Conservation (phyloP, 2,797 vertebrate genomes). For the Holocentrus rufus region DNA sequence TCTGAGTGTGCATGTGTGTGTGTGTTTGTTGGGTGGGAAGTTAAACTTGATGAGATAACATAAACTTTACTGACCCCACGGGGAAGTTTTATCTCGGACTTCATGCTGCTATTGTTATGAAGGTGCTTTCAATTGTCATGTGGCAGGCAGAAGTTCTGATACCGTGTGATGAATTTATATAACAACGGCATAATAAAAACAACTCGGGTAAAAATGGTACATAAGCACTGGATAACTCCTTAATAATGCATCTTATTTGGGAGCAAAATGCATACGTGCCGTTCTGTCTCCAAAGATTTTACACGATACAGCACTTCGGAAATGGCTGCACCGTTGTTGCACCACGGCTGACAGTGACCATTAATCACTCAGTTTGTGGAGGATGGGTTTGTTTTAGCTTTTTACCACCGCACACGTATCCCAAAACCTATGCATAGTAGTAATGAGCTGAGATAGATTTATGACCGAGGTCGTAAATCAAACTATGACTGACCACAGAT, state of each 20-base stretch:
- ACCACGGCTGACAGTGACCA: constrained; percentile 64
- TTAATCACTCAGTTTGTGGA: constrained; percentile 72
- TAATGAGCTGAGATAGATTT: constrained; percentile 60
- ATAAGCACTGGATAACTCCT: background rate
- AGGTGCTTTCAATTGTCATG: constrained; percentile 29
- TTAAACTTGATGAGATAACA: constrained; percentile 35
- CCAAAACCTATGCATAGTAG: constrained; percentile 49
- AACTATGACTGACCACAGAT: constrained; percentile 38
- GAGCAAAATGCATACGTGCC: constrained; percentile 13
- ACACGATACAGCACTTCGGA: constrained; percentile 51
- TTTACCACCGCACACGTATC: constrained; percentile 56
- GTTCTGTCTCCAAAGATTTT: constrained; percentile 48
- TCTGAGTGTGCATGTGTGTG: constrained; percentile 4
- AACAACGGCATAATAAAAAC: background rate
- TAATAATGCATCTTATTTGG: background rate
- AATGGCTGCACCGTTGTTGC: constrained; percentile 69
- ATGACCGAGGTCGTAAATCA: constrained; percentile 61
- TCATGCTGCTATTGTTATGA: constrained; percentile 27
- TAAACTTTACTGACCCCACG: constrained; percentile 43
- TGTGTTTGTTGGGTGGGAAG: constrained; percentile 31
- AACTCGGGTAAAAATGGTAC: too few species aligned
- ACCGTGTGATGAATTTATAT: background rate
- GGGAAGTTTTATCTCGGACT: constrained; percentile 38
- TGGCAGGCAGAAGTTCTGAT: background rate
- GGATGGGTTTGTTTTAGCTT: constrained; percentile 70